Evolutionary conservation across 2,797 vertebrate species (phyloP).

Genomic region (Limosa lapponica): DNA sequence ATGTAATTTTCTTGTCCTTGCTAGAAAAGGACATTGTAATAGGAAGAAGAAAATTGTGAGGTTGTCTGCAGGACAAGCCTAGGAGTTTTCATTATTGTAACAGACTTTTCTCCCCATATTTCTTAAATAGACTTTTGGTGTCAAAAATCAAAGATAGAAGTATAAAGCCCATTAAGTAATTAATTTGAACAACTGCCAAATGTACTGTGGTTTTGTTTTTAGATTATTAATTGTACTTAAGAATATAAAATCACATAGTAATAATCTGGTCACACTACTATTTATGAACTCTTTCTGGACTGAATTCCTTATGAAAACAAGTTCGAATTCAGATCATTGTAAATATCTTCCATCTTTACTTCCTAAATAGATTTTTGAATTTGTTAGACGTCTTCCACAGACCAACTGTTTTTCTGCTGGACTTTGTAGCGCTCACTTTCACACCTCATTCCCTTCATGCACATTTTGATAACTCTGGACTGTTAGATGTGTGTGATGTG

Average conservation of each 20-base stretch:
- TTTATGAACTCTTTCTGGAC: background rate
- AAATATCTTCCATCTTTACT: background rate
- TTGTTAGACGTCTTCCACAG: background rate
- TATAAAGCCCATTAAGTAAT: background rate
- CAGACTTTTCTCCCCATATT: background rate
- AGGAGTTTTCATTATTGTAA: background rate
- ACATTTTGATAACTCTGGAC: background rate
- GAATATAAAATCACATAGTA: background rate
- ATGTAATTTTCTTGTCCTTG: conserved; percentile 42
- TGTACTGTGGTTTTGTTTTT: background rate
- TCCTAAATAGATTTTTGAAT: background rate
- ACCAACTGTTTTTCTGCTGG: background rate
- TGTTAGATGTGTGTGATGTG: background rate
- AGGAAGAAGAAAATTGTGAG: background rate
- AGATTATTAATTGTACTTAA: background rate
- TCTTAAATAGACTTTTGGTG: background rate
- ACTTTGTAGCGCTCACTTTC: fast-evolving
- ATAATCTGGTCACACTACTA: background rate
- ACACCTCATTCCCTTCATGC: background rate
- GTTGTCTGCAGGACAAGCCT: background rate
- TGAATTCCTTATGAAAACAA: background rate
- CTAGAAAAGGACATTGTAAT: conserved; percentile 5
- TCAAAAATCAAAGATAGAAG: background rate
- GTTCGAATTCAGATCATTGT: background rate
- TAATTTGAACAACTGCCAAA: background rate